phyloP scores from a whole-genome alignment of 2,113 vertebrate genomes.

The Patagioenas fasciata region DNA sequence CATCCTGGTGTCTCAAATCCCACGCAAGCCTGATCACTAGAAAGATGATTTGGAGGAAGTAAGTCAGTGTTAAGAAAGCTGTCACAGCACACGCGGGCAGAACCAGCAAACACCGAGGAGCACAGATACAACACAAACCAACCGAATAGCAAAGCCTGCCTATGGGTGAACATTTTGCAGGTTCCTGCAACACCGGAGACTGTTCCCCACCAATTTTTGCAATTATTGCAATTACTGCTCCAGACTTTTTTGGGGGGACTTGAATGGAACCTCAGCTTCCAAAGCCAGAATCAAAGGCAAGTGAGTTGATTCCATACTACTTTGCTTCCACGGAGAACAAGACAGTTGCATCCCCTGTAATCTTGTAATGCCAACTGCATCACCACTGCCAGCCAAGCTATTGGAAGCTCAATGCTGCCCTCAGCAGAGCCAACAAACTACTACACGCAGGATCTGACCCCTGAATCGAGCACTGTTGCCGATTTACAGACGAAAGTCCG shows the following conservation, averaged over 20 bases:
- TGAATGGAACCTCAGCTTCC: neutral
- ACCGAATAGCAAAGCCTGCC: neutral
- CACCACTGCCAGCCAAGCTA: rapidly evolving
- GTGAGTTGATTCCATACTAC: neutral
- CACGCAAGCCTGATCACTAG: neutral
- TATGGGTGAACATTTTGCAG: neutral
- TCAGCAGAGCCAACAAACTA: neutral
- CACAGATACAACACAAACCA: neutral
- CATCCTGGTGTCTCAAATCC: rapidly evolving
- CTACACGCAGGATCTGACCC: neutral
- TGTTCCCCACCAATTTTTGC: neutral
- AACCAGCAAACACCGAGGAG: neutral
- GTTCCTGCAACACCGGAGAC: neutral
- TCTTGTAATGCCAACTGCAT: rapidly evolving
- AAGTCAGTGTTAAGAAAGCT: neutral
- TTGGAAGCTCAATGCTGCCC: neutral
- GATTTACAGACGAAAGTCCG: rapidly evolving
- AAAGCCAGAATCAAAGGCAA: neutral
- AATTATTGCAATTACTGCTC: neutral
- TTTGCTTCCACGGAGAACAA: neutral
- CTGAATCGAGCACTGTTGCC: rapidly evolving
- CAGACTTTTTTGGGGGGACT: neutral
- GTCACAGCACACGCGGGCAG: neutral
- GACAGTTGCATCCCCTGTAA: neutral
- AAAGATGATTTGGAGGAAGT: neutral